These are phyloP conservation scores for Mycetomoellerius zeteki DNA, from an alignment of 1,140 invertebrate genomes.

Conservation along the genomic window DNA sequence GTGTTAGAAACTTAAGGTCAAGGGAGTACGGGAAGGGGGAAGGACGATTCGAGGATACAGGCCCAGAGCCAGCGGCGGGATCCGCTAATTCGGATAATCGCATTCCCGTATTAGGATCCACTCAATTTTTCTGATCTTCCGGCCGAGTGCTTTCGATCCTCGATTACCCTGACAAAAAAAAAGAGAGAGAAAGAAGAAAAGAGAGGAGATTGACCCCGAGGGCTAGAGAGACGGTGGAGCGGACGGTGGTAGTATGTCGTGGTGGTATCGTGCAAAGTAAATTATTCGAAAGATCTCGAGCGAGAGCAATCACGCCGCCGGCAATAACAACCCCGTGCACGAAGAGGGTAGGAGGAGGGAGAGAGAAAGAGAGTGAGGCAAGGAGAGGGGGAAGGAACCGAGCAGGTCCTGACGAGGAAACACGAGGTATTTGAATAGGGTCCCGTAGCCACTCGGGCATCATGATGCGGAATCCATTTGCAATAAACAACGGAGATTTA, in stretches of 20 bases:
- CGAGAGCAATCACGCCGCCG: slow-evolving; percentile 79
- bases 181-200: not conserved
- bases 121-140: slow-evolving; percentile 86
- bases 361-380: not conserved
- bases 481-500: slow-evolving; percentile 87
- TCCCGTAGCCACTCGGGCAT: slow-evolving; percentile 81
- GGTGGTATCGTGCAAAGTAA: slow-evolving; percentile 78
- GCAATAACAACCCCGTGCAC: slow-evolving; percentile 80
- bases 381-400: slow-evolving; percentile 20
- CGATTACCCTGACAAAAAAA: slow-evolving; percentile 79
- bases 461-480: slow-evolving; percentile 86
- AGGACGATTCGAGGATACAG: slow-evolving; percentile 65
- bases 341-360: slow-evolving; percentile 30
- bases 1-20: slow-evolving; percentile 23
- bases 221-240: slow-evolving; percentile 36
- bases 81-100: slow-evolving; percentile 82
- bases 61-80: slow-evolving; percentile 63
- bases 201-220: slow-evolving; percentile 25
- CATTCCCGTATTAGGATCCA: slow-evolving; percentile 84
- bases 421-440: slow-evolving; percentile 83
- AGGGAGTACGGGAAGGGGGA: not conserved
- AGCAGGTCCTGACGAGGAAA: slow-evolving; percentile 79
- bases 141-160: slow-evolving; percentile 78
- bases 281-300: slow-evolving; percentile 82
- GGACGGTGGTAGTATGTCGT: slow-evolving; percentile 60